Percentiles rank a stretch among this genome's conserved stretches.
Evolutionary conservation across 1,140 invertebrate genomes (phyloP).

Genomic region (Psix sp.): DNA sequence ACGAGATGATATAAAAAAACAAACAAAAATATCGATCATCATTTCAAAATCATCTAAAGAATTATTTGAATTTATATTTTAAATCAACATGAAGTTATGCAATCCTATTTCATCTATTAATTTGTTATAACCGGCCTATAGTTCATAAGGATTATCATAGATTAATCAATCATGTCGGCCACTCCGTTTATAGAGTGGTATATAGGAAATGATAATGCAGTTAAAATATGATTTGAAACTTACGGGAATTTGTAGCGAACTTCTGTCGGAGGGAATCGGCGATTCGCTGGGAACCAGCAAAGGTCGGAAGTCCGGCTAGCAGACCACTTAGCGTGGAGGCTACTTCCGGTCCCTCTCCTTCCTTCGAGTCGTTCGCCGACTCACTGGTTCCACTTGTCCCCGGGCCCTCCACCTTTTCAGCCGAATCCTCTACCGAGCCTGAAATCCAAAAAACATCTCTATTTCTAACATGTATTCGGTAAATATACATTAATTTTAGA

Average conservation of each 20-base stretch:
- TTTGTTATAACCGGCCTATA: no score
- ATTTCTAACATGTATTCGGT: background rate
- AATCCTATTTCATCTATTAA: no score
- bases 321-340: constrained; percentile 72
- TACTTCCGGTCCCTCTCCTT: constrained; percentile 70
- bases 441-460: constrained; percentile 27
- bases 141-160: no score
- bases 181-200: no score
- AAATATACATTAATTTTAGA: no score
- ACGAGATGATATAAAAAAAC: constrained; percentile 11
- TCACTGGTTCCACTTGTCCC: constrained; percentile 71
- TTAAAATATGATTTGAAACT: constrained; percentile 57
- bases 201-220: constrained; percentile 14
- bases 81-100: no score
- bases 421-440: constrained; percentile 73
- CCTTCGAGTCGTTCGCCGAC: constrained; percentile 74
- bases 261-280: constrained; percentile 74
- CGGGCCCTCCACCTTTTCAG: constrained; percentile 77
- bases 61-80: background rate
- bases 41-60: background rate
- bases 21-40: background rate
- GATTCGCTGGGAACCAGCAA: constrained; percentile 74
- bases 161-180: no score
- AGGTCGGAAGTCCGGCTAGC: constrained; percentile 73
- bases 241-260: constrained; percentile 73